A percentile compares a stretch with the other conserved stretches of the same genome.
phyloP scores from a whole-genome alignment of 2,888 invertebrate species.

The Drosophila atripex region DNA sequence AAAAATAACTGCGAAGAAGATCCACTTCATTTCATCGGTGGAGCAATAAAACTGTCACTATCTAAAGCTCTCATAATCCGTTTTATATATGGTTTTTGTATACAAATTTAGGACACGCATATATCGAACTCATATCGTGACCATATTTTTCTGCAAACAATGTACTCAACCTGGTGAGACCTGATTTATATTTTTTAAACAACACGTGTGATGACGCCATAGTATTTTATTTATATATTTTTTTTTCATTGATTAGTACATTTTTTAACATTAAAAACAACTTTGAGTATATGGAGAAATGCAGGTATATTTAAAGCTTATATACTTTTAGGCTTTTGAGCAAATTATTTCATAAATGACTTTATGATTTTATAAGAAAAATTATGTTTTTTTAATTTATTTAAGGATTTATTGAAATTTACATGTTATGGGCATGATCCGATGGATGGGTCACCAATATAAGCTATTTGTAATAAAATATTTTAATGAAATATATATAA shows the following conservation, averaged over 20 bases:
- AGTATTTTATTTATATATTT: not conserved
- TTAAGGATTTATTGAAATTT: too few relatives aligned
- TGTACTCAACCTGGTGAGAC: not conserved
- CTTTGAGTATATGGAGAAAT: not conserved
- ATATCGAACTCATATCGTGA: constrained; percentile 7
- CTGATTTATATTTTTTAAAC: not conserved
- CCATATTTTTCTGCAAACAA: constrained; percentile 29
- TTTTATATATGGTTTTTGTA: constrained; percentile 22
- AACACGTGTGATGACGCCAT: constrained; percentile 7
- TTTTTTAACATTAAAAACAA: not conserved
- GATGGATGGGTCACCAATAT: constrained; percentile 10
- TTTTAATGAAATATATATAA: not conserved
- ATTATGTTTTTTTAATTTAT: too few relatives aligned
- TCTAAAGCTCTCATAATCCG: constrained; percentile 1
- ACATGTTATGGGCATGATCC: not conserved
- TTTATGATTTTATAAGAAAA: too few relatives aligned
- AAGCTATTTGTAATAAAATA: constrained; percentile 8
- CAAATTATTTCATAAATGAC: too few relatives aligned
- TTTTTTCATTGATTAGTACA: not conserved
- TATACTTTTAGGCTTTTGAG: constrained; percentile 10
- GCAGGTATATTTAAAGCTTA: not conserved
- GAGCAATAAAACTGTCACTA: constrained; percentile 10
- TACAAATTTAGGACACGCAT: constrained; percentile 28
- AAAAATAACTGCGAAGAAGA: constrained; percentile 7
- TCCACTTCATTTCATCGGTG: constrained; percentile 16